Evolutionary conservation across 2,888 invertebrate genomes (phyloP).

Genomic region (Dendrolimus houi): DNA sequence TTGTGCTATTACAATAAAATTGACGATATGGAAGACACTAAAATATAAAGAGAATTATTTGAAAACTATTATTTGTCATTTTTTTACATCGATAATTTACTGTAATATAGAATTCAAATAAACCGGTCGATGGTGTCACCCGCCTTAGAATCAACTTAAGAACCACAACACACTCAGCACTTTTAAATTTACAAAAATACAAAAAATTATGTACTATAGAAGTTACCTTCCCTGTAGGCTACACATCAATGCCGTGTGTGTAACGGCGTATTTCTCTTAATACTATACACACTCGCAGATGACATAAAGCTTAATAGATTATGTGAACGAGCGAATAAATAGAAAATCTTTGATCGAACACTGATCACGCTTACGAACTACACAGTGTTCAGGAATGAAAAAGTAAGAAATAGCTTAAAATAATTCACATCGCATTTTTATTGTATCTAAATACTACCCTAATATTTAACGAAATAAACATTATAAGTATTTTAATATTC

Average conservation of each 20-base stretch:
- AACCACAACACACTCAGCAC: constrained; percentile 19
- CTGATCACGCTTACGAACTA: constrained; percentile 4
- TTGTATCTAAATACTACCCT: background rate
- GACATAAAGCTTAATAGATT: constrained; percentile 15
- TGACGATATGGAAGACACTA: background rate
- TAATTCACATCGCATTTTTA: background rate
- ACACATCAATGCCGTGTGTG: constrained; percentile 15
- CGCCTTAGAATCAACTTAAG: constrained; percentile 10
- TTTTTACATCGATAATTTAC: background rate
- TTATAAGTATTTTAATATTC: background rate
- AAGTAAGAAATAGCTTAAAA: background rate
- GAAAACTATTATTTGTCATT: background rate
- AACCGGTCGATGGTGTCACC: constrained; percentile 6
- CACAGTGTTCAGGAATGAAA: constrained; percentile 4
- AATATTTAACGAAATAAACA: background rate
- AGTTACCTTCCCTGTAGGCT: constrained; percentile 17
- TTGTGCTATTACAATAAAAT: constrained; percentile 10
- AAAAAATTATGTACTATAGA: constrained; percentile 15
- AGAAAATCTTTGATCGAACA: background rate
- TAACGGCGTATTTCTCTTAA: constrained; percentile 7
- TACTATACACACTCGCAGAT: constrained; percentile 8
- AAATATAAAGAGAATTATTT: background rate
- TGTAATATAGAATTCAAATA: background rate
- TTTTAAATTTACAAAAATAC: constrained; percentile 2
- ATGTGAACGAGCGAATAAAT: constrained; percentile 1